phyloP scores from a whole-genome alignment of 1,140 invertebrate species.

The Daktulosphaira vitifoliae region DNA sequence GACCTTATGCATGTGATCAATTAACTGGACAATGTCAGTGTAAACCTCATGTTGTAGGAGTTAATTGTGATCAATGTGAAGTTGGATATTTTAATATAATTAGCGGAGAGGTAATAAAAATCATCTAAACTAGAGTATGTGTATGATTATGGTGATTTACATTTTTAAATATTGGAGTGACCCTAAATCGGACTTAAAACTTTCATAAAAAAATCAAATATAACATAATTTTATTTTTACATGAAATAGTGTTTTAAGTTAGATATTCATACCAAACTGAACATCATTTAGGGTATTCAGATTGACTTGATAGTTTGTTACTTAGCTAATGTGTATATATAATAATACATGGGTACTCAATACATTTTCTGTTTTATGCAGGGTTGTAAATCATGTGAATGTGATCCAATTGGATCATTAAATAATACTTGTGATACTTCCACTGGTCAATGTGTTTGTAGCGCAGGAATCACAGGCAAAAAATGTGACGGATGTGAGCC shows the following conservation, averaged over 20 bases:
- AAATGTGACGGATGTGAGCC: slow-evolving; percentile 76
- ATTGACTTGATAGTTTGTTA: too few relatives aligned
- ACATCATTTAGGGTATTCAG: too few relatives aligned
- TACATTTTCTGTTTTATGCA: slow-evolving; percentile 39
- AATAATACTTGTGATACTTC: slow-evolving; percentile 71
- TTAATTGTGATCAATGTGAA: slow-evolving; percentile 80
- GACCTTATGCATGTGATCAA: slow-evolving; percentile 69
- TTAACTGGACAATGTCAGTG: slow-evolving; percentile 77
- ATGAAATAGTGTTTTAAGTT: too few relatives aligned
- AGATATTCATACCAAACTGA: too few relatives aligned
- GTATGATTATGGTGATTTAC: too few relatives aligned
- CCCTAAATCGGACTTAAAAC: too few relatives aligned
- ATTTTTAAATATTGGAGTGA: too few relatives aligned
- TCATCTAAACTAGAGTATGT: too few relatives aligned
- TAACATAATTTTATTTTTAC: too few relatives aligned
- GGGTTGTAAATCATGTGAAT: slow-evolving; percentile 78
- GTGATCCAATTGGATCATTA: slow-evolving; percentile 73
- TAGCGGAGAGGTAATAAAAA: slow-evolving; percentile 61
- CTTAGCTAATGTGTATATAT: too few relatives aligned
- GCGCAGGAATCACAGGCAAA: slow-evolving; percentile 70
- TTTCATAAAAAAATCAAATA: too few relatives aligned
- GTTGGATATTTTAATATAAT: slow-evolving; percentile 74
- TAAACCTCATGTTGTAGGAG: slow-evolving; percentile 74
- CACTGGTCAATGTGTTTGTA: slow-evolving; percentile 80
- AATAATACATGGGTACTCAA: too few relatives aligned